phyloP scores from a whole-genome alignment of 2,888 invertebrate genomes.

The Arrhopalites spinosus region DNA sequence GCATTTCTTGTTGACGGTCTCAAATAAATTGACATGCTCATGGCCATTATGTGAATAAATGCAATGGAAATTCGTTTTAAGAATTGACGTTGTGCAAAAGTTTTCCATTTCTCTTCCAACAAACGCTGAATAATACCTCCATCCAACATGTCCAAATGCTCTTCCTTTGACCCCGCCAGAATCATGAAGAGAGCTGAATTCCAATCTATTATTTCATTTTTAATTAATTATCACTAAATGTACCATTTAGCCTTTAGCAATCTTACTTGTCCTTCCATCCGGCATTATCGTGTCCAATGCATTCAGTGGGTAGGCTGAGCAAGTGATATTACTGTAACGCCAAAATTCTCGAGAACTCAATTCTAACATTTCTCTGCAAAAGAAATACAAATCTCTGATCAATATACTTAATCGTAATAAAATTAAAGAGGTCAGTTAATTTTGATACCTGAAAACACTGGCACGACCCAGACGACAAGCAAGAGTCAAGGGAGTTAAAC shows the following conservation, averaged over 20 bases:
- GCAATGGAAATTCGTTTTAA: conserved; percentile 87
- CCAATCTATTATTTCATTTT: conserved; percentile 74
- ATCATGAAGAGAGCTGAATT: conserved; percentile 98
- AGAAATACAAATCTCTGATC: background rate
- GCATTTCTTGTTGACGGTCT: conserved; percentile 73
- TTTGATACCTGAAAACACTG: conserved; percentile 76
- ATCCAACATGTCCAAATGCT: conserved; percentile 97
- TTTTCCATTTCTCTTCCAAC: conserved; percentile 99
- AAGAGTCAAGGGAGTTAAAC: conserved; percentile 91
- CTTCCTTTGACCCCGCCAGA: conserved; percentile 94
- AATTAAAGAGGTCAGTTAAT: too few species aligned
- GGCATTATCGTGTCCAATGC: conserved; percentile 93
- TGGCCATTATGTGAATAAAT: conserved; percentile 80
- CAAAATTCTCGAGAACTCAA: conserved; percentile 94
- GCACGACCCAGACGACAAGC: conserved; percentile 96
- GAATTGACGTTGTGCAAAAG: conserved; percentile 95
- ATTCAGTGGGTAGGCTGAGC: conserved; percentile 95
- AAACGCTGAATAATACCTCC: conserved; percentile 96
- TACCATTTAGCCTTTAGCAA: background rate
- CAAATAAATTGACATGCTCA: conserved; percentile 89
- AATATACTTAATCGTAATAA: background rate
- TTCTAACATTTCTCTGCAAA: conserved; percentile 86
- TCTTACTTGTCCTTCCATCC: conserved; percentile 90
- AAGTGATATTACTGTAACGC: conserved; percentile 98
- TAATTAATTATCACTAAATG: background rate